Evolutionary conservation across 2,113 vertebrate species (phyloP).

Genomic region (Anser cygnoides): DNA sequence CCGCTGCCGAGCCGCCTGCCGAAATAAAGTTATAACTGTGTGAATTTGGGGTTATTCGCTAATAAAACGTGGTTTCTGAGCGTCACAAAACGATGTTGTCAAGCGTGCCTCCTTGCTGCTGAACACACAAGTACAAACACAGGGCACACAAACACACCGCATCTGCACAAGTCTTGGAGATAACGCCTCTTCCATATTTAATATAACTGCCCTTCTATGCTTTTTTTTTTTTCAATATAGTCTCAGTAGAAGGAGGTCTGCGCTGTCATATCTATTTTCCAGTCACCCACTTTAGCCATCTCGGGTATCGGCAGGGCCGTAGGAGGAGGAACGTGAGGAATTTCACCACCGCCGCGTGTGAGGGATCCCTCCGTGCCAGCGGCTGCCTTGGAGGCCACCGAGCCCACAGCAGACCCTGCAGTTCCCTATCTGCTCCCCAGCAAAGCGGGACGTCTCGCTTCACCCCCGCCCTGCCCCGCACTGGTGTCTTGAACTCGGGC

Average conservation of each 20-base stretch:
- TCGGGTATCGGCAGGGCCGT: fast-evolving
- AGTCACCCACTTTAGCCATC: not conserved
- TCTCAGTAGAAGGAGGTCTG: not conserved
- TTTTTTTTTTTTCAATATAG: not conserved
- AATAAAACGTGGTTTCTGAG: not conserved
- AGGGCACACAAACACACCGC: not conserved
- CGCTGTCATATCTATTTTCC: not conserved
- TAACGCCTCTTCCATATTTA: not conserved
- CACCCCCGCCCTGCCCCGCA: fast-evolving
- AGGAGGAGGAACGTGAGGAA: not conserved
- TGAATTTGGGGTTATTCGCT: not conserved
- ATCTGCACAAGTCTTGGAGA: not conserved
- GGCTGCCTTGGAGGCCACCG: not conserved
- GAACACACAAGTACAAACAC: not conserved
- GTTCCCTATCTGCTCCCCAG: not conserved
- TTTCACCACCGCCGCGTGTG: not conserved
- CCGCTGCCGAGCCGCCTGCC: too few species aligned
- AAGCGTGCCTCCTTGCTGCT: not conserved
- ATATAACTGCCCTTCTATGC: not conserved
- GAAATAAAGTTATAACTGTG: too few species aligned
- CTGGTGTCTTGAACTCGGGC: not conserved
- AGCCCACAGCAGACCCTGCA: not conserved
- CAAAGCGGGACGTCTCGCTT: not conserved
- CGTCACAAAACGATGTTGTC: not conserved
- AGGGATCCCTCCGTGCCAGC: not conserved